Evolutionary conservation across 1,140 invertebrate genomes (phyloP).

Genomic region (Nebria ingens): DNA sequence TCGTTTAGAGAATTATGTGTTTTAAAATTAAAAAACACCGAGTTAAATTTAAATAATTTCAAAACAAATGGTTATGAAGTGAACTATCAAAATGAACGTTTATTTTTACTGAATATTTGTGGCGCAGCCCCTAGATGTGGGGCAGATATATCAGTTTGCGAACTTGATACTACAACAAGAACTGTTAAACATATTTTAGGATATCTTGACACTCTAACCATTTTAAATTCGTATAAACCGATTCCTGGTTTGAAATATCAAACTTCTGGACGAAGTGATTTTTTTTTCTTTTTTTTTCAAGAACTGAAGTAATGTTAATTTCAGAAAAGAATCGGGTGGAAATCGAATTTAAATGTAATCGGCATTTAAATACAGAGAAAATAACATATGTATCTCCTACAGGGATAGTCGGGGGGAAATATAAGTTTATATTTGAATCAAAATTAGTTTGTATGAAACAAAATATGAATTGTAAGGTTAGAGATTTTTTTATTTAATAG

Average conservation of each 20-base stretch:
- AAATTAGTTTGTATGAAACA: not conserved
- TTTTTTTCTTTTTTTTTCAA: not conserved
- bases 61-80: not conserved
- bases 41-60: not conserved
- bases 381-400: not conserved
- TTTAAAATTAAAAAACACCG: not conserved
- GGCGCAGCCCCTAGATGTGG: not conserved
- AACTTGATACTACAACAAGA: not conserved
- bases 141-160: not conserved
- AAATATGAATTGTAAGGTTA: not conserved
- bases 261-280: not conserved
- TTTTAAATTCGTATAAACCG: not conserved
- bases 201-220: not conserved
- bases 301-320: not conserved
- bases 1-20: not conserved
- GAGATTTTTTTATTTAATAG: not conserved
- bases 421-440: not conserved
- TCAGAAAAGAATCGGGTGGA: not conserved
- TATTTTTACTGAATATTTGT: not conserved
- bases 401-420: not conserved
- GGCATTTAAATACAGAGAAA: not conserved
- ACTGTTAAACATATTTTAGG: not conserved
- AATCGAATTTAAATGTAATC: conserved; percentile 5
- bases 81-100: not conserved
- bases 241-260: conserved; percentile 1